A percentile compares a stretch with the other conserved stretches of the same genome.
phyloP scores from a whole-genome alignment of 2,888 invertebrate species.

The Tipula lateralis region DNA sequence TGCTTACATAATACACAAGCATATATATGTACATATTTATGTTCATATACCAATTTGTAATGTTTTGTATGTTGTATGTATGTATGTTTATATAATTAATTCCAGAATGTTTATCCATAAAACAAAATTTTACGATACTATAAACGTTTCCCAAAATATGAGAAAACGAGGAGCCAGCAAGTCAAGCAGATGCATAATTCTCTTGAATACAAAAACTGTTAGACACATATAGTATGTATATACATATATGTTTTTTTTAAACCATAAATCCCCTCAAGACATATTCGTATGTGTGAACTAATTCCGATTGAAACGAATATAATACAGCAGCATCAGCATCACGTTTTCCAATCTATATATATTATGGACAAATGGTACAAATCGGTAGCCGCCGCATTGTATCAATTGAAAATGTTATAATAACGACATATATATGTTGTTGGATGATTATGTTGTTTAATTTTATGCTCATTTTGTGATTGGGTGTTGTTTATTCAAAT shows the following conservation, averaged over 20 bases:
- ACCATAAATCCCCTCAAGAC: not conserved
- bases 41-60: not conserved
- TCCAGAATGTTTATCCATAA: not conserved
- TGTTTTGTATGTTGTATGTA: not conserved
- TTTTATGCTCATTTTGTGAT: not conserved
- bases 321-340: not conserved
- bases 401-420: not conserved
- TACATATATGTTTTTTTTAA: not conserved
- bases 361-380: not conserved
- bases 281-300: not conserved
- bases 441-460: not conserved
- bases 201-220: not conserved
- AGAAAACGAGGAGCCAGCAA: not conserved
- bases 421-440: too few species aligned
- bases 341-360: not conserved
- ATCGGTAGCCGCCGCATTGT: not conserved
- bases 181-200: not conserved
- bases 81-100: not conserved
- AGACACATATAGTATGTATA: too few species aligned
- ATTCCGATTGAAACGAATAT: not conserved
- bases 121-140: not conserved
- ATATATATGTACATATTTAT: not conserved
- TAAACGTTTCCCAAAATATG: not conserved
- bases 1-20: not conserved
- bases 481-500: not conserved